Evolutionary conservation across 2,113 vertebrate genomes (phyloP).

Genomic region (Tangachromis dhanisi): DNA sequence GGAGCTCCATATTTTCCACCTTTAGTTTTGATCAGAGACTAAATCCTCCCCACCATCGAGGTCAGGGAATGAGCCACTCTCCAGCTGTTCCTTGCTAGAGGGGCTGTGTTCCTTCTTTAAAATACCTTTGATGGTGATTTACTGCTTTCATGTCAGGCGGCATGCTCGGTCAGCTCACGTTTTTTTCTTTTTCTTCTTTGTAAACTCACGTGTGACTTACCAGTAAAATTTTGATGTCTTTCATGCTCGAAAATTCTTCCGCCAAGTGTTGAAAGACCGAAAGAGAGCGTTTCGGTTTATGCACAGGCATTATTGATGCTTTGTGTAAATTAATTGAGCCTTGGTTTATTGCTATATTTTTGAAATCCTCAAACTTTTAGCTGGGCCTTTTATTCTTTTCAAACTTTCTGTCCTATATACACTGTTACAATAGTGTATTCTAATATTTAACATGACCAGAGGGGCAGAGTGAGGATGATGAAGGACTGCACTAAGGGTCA

Average conservation of each 20-base stretch:
- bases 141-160: not conserved
- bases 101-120: not conserved
- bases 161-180: not conserved
- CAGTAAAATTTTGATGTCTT: not conserved
- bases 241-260: not conserved
- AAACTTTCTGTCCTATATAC: not conserved
- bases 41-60: not conserved
- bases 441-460: not conserved
- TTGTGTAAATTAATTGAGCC: not conserved
- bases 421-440: not conserved
- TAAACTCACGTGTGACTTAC: not conserved
- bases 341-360: not conserved
- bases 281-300: not conserved
- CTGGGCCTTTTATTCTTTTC: not conserved
- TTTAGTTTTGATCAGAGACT: not conserved
- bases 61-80: not conserved
- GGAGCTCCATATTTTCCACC: not conserved
- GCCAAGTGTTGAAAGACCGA: not conserved
- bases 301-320: not conserved
- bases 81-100: not conserved
- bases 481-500: not conserved
- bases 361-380: not conserved
- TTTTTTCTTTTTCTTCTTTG: not conserved
- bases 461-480: not conserved
- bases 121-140: not conserved